Percentiles rank a stretch among this genome's conserved stretches.
These are phyloP conservation scores for Engraulis encrasicolus DNA, from an alignment of 2,113 vertebrate species.

Conservation along the genomic window DNA sequence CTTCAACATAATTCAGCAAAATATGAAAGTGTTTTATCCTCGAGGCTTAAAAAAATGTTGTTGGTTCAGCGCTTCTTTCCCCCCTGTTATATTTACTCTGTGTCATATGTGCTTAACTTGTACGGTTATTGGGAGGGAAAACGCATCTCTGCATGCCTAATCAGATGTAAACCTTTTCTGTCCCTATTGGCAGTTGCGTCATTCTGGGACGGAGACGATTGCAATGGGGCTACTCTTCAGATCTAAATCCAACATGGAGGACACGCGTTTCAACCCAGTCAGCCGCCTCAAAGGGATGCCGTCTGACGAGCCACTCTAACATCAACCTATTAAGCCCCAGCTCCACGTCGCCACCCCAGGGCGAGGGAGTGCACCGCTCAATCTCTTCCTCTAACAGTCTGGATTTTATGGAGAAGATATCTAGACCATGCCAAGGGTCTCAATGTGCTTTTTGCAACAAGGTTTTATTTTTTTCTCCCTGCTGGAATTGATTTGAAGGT, in stretches of 20 bases:
- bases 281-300: slow-evolving; percentile 65
- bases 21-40: background rate
- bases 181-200: slow-evolving; percentile 51
- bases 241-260: slow-evolving; percentile 54
- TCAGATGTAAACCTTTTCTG: background rate
- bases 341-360: slow-evolving; percentile 29
- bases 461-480: background rate
- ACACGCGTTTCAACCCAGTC: slow-evolving; percentile 63
- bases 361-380: slow-evolving; percentile 52
- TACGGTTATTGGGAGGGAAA: background rate
- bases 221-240: slow-evolving; percentile 58
- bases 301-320: slow-evolving; percentile 53
- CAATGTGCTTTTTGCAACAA: background rate
- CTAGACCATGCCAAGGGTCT: background rate
- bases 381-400: slow-evolving; percentile 34
- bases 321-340: slow-evolving; percentile 52
- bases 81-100: background rate
- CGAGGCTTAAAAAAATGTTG: background rate
- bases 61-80: background rate
- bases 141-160: background rate
- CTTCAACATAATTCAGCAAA: background rate
- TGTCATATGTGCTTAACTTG: background rate
- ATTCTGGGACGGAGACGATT: slow-evolving; percentile 34
- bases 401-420: slow-evolving; percentile 41
- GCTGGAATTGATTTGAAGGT: slow-evolving; percentile 10